Evolutionary conservation across 1,140 invertebrate genomes (phyloP).

Genomic region (Drosophila teissieri): DNA sequence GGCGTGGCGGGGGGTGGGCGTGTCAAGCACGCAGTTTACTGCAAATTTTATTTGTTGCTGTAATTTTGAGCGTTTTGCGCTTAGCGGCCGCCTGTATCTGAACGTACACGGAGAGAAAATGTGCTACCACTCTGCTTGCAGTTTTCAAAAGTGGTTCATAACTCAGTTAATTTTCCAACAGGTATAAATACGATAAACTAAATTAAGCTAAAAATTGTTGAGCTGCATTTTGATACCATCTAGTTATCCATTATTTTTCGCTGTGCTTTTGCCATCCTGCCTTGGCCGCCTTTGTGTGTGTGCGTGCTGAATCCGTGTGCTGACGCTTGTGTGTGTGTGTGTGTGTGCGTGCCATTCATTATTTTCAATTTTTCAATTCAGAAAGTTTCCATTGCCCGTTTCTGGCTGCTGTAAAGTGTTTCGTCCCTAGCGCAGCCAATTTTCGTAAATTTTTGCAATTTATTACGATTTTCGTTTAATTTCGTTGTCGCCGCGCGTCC

Average conservation of each 20-base stretch:
- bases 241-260: not conserved
- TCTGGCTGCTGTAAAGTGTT: constrained; percentile 35
- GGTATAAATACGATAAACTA: too few species aligned
- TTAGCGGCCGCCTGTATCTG: constrained; percentile 58
- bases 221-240: too few species aligned
- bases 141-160: not conserved
- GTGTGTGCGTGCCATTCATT: constrained; percentile 69
- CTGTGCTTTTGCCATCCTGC: not conserved
- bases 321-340: constrained; percentile 1
- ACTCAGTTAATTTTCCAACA: too few species aligned
- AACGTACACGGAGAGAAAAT: not conserved
- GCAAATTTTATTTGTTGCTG: constrained; percentile 76
- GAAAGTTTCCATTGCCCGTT: constrained; percentile 62
- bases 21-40: constrained; percentile 58
- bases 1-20: constrained; percentile 11
- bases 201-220: not conserved
- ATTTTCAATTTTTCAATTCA: constrained; percentile 81
- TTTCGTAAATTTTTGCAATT: constrained; percentile 79
- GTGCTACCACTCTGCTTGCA: not conserved
- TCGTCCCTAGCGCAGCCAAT: constrained; percentile 54
- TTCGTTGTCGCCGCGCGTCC: constrained; percentile 51
- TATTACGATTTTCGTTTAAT: constrained; percentile 80
- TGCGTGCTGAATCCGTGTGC: not conserved
- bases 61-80: constrained; percentile 78
- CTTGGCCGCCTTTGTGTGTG: not conserved